Evolutionary conservation across 2,888 invertebrate species (phyloP).

Genomic region (Meiosimyza platycephala): DNA sequence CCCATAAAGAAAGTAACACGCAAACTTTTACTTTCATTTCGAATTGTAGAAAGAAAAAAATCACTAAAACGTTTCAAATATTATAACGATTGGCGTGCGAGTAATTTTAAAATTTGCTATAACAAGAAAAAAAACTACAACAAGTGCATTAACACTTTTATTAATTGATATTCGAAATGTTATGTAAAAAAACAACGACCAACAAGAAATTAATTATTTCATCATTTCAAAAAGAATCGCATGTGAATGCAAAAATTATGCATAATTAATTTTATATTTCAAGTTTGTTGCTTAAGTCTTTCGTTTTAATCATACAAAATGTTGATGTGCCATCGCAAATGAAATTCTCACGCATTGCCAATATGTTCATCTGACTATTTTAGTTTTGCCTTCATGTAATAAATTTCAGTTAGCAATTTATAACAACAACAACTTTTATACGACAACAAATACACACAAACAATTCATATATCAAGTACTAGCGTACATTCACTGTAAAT

Average conservation of each 20-base stretch:
- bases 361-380: background rate
- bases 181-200: background rate
- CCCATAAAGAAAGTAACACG: constrained; percentile 8
- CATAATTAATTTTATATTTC: background rate
- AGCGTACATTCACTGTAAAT: background rate
- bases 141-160: background rate
- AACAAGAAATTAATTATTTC: background rate
- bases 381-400: too few relatives aligned
- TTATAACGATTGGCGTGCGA: background rate
- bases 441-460: background rate
- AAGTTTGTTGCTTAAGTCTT: constrained; percentile 41
- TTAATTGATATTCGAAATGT: constrained; percentile 8
- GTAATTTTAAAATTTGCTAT: constrained; percentile 9
- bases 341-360: constrained; percentile 21
- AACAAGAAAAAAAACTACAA: background rate
- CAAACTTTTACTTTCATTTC: constrained; percentile 35
- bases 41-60: constrained; percentile 1
- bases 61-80: too few relatives aligned
- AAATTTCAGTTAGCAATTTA: too few relatives aligned
- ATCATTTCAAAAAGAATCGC: background rate
- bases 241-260: background rate
- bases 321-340: background rate
- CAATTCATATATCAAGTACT: constrained; percentile 1
- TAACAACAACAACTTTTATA: background rate
- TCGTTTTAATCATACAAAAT: constrained; percentile 28